phyloP scores from a whole-genome alignment of 2,888 invertebrate species.

The Lysandra coridon region DNA sequence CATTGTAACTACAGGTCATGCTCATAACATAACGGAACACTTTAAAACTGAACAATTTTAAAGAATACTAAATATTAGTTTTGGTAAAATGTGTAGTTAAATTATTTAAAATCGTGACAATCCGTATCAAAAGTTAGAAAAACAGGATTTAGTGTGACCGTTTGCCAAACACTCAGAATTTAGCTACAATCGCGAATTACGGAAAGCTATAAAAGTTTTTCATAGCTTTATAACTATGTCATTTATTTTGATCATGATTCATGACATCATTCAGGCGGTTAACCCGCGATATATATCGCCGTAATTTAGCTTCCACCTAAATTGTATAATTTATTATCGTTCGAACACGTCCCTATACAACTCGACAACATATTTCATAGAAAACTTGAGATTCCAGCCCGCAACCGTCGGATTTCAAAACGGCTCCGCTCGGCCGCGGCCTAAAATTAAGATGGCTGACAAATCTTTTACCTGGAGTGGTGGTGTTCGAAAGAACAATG shows the following conservation, averaged over 20 bases:
- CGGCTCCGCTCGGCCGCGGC: not conserved
- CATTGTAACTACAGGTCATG: too few species aligned
- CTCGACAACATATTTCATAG: not conserved
- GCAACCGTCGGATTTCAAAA: conserved; percentile 1
- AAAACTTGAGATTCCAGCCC: not conserved
- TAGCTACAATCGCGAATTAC: conserved; percentile 12
- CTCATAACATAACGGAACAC: too few species aligned
- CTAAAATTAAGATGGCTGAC: conserved; percentile 13
- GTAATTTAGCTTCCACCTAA: not conserved
- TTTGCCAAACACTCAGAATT: conserved; percentile 7
- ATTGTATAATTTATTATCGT: conserved; percentile 7
- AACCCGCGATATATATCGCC: not conserved
- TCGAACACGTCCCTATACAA: not conserved
- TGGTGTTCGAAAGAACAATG: conserved; percentile 42
- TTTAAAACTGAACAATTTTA: too few species aligned
- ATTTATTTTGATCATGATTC: conserved; percentile 23
- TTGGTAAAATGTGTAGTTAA: not conserved
- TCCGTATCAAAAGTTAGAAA: not conserved
- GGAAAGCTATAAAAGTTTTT: conserved; percentile 14
- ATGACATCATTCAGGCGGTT: conserved; percentile 17
- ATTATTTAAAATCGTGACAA: not conserved
- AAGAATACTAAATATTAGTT: not conserved
- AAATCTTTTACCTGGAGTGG: conserved; percentile 36
- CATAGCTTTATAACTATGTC: conserved; percentile 19
- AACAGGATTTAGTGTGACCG: not conserved